Conservation (phyloP, 92 coral and sea anemone species). For the Phenganax stokvisi region DNA sequence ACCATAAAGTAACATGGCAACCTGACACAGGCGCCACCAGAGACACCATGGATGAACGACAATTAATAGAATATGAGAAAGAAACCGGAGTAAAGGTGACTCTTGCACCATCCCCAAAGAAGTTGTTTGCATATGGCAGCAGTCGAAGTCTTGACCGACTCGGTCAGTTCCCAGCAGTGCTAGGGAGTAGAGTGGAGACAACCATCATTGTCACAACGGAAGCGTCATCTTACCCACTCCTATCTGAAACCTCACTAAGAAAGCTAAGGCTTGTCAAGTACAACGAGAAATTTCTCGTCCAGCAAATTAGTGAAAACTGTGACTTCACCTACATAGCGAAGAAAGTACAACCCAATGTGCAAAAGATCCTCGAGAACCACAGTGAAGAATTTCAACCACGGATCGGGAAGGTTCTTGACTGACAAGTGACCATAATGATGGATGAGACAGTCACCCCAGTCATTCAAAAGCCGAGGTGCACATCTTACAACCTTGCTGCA, state of each 20-base stretch:
- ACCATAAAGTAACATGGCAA: too few relatives aligned
- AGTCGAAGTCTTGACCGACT: slow-evolving; percentile 31
- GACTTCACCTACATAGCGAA: slow-evolving; percentile 9
- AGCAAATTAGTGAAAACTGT: slow-evolving; percentile 6
- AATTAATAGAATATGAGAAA: slow-evolving; percentile 19
- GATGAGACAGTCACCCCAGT: slow-evolving; percentile 4
- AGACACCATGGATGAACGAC: slow-evolving; percentile 32
- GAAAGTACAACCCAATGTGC: slow-evolving; percentile 7
- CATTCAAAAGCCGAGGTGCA: background rate
- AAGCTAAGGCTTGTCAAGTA: slow-evolving; percentile 27
- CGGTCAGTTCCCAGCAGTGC: slow-evolving; percentile 15
- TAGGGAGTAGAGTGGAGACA: slow-evolving; percentile 19
- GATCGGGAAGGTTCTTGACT: slow-evolving; percentile 16
- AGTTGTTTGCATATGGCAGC: slow-evolving; percentile 21
- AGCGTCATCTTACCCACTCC: slow-evolving; percentile 33
- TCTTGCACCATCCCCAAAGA: slow-evolving; percentile 28
- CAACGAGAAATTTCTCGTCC: slow-evolving; percentile 33
- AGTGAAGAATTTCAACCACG: background rate
- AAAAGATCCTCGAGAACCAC: slow-evolving; percentile 7
- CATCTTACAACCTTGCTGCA: background rate
- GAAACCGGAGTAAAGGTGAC: slow-evolving; percentile 9
- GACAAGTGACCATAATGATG: slow-evolving; percentile 2
- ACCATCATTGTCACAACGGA: slow-evolving; percentile 28
- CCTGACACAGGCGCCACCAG: too few relatives aligned
- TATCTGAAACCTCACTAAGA: slow-evolving; percentile 26